Evolutionary conservation across 1,140 invertebrate species (phyloP), one percentile per base, ranked within the genome.

Genomic region (Pygmarrhopalites habei): DNA sequence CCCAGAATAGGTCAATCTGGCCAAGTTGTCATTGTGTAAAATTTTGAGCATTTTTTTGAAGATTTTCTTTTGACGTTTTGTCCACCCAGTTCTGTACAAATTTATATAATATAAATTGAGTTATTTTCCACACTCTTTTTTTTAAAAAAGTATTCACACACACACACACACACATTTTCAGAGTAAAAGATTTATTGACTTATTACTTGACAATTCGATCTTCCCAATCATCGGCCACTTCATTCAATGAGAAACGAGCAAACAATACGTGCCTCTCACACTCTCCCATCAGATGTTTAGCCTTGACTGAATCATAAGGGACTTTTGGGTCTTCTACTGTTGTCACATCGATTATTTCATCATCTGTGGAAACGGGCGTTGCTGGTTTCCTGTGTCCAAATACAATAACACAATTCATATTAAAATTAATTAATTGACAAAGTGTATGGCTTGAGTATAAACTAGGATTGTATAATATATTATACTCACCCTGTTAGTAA

Each of bases 1-100:
- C n/a, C n/a, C 79, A 35, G 76, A 76, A 64, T 73, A 75, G 1
- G 85, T 79, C 26, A 92, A 74, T 59, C 87, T 79, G 0, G 84
- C 78, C 29, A 92, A 74, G 35, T 84, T 78, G 72, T 90, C 88
- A 25, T 78, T 76, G 70, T 88, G 83, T n/a, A 92, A 74, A 58
- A 88, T 82, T 62, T 81, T 81, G 1, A 85, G 75, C 0, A 86
- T 80, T 72, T 82, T 81, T 43, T 81, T 81, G 70, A 88, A 90
- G 26, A 90, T 69, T 44, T 81, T 73, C 64, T 79, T 80, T 72
- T 90, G 86, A 21, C 79, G 73, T 17, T 79, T 70, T 1, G 81
- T 82, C 87, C 88, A 91, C 2, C 81, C 79, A 63, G 75, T 79
- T 75, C 84, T 86, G 68, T 35, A 72, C 68, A 69, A 32, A 57